Conservation (phyloP, 1,140 invertebrate species). For the Leucophenga varia region DNA sequence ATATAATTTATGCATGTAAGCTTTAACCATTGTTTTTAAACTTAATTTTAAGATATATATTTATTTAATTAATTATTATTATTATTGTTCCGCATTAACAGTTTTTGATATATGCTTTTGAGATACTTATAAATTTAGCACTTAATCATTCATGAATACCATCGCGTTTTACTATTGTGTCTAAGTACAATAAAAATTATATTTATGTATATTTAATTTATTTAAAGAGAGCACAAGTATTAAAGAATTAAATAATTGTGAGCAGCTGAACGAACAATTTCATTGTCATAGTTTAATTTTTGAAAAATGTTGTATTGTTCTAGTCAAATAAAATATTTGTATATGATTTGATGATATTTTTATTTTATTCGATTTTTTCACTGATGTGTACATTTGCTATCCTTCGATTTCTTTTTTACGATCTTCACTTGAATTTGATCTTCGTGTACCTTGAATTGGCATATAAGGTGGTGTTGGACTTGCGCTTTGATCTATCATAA, state of each 20-base stretch:
- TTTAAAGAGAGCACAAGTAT: conserved; percentile 22
- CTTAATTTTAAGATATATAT: no score
- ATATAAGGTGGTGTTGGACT: conserved; percentile 69
- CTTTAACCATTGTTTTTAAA: no score
- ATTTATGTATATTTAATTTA: no score
- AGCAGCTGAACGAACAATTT: conserved; percentile 40
- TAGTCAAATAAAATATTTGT: conserved; percentile 15
- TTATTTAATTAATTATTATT: no score
- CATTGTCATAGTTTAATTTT: conserved; percentile 33
- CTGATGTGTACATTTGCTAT: conserved; percentile 56
- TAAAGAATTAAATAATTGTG: not conserved
- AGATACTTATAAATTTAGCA: no score
- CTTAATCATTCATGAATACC: no score
- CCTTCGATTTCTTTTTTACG: conserved; percentile 60
- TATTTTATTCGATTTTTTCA: conserved; percentile 17
- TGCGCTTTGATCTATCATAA: conserved; percentile 59
- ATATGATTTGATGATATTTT: conserved; percentile 6
- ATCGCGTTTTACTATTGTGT: no score
- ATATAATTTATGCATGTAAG: no score
- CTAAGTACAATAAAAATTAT: no score
- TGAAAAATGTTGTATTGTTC: conserved; percentile 9
- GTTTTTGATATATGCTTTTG: no score
- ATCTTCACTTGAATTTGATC: conserved; percentile 61
- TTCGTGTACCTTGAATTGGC: conserved; percentile 75
- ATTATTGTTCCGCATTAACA: no score